Conservation (phyloP, 2,797 vertebrate species). For the Enteromius paludinosus region DNA sequence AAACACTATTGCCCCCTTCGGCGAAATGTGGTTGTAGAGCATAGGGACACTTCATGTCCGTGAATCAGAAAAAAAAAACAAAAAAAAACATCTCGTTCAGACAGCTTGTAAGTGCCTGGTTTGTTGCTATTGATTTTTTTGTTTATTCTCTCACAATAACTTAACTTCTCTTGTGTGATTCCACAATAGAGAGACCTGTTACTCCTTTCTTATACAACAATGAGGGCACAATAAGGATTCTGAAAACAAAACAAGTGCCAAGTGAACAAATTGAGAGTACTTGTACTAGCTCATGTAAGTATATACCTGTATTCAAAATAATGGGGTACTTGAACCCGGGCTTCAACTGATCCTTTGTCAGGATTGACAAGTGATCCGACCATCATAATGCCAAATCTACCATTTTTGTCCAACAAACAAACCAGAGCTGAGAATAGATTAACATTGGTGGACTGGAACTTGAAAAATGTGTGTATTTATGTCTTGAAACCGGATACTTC, state of each 20-base stretch:
- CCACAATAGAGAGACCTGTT: slow-evolving; percentile 13
- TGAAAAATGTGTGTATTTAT: background rate
- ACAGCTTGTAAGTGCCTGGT: slow-evolving; percentile 48
- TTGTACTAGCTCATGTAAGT: background rate
- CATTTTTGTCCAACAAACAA: background rate
- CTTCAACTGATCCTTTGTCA: background rate
- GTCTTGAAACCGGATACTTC: background rate
- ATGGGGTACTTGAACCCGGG: background rate
- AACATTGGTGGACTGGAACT: background rate
- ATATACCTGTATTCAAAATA: background rate
- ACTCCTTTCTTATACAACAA: slow-evolving; percentile 2
- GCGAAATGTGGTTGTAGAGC: slow-evolving; percentile 46
- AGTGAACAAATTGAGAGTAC: background rate
- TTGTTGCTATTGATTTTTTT: slow-evolving; percentile 57
- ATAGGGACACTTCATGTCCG: slow-evolving; percentile 44
- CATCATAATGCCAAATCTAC: background rate
- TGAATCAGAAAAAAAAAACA: slow-evolving; percentile 26
- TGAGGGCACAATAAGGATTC: background rate
- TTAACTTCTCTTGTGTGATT: slow-evolving; percentile 39
- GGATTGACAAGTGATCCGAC: background rate
- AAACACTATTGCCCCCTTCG: slow-evolving; percentile 52
- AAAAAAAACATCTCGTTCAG: slow-evolving; percentile 28
- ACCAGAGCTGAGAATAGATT: background rate
- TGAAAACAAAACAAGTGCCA: background rate
- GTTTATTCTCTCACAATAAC: slow-evolving; percentile 45